Conservation (phyloP, 2,888 invertebrate genomes). For the Polymixis lichenea region DNA sequence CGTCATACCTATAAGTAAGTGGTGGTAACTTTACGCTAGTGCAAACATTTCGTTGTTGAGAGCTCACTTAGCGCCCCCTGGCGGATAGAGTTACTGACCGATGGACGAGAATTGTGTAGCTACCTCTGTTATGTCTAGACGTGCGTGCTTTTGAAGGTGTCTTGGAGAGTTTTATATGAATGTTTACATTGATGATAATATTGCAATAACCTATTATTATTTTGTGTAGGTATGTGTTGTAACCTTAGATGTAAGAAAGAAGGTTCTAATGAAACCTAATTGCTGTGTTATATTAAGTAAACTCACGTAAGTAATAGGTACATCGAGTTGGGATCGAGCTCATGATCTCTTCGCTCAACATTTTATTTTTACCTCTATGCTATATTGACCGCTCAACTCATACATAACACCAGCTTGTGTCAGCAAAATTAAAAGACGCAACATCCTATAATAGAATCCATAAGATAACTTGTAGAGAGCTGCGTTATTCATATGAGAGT, state of each 20-base stretch:
- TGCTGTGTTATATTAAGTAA: not conserved
- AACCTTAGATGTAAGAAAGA: too few relatives aligned
- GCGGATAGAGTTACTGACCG: slow-evolving; percentile 64
- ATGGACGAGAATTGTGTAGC: slow-evolving; percentile 44
- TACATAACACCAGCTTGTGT: too few relatives aligned
- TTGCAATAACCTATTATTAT: not conserved
- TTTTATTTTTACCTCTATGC: too few relatives aligned
- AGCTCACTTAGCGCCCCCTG: slow-evolving; percentile 60
- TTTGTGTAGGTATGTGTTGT: not conserved
- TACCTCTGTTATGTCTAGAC: slow-evolving; percentile 40
- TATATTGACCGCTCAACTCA: too few relatives aligned
- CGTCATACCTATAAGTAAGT: slow-evolving; percentile 53
- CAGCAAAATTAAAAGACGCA: too few relatives aligned
- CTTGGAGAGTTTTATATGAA: not conserved
- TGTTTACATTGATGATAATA: too few relatives aligned
- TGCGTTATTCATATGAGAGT: too few relatives aligned
- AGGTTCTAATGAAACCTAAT: not conserved
- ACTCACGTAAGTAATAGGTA: not conserved
- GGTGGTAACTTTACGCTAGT: slow-evolving; percentile 53
- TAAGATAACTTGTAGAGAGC: too few relatives aligned
- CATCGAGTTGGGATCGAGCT: not conserved
- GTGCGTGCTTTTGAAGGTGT: slow-evolving; percentile 24
- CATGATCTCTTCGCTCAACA: too few relatives aligned
- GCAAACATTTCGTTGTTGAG: slow-evolving; percentile 53
- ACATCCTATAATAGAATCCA: too few relatives aligned